Evolutionary conservation across 2,888 invertebrate species (phyloP).

Genomic region (Tinea trinotella): DNA sequence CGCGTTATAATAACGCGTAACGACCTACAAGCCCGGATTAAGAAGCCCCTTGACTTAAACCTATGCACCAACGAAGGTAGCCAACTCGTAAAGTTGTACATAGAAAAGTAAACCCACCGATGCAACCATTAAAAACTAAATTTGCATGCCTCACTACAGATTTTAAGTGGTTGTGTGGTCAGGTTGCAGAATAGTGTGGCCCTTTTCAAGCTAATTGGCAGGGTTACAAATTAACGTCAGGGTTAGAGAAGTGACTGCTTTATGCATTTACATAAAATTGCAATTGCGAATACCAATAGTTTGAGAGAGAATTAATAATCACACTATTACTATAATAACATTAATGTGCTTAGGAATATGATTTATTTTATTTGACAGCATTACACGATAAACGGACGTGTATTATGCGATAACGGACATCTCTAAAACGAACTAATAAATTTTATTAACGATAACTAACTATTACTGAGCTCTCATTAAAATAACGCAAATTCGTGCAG

Average conservation of each 20-base stretch:
- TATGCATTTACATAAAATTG: neutral
- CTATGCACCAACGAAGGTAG: constrained; percentile 49
- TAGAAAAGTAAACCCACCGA: neutral
- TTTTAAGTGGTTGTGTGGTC: constrained; percentile 32
- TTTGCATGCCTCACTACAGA: neutral
- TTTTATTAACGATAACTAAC: neutral
- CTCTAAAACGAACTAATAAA: neutral
- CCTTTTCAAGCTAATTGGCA: constrained; percentile 72
- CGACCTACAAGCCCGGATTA: constrained; percentile 73
- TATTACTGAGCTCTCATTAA: constrained; percentile 33
- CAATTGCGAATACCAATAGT: neutral
- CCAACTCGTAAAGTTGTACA: constrained; percentile 30
- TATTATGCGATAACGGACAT: neutral
- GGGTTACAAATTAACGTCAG: constrained; percentile 71
- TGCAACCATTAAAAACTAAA: neutral
- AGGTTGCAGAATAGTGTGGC: constrained; percentile 66
- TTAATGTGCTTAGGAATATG: neutral
- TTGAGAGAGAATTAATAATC: neutral
- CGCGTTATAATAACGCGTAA: constrained; percentile 73
- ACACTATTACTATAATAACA: neutral
- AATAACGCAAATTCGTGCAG: constrained; percentile 52
- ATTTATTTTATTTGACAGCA: neutral
- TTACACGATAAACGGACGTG: no score
- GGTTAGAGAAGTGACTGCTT: constrained; percentile 31
- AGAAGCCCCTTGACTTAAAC: constrained; percentile 72